These are phyloP conservation scores for Peromyscus attwateri DNA, from an alignment of 2,797 vertebrate genomes.

Conservation along the genomic window DNA sequence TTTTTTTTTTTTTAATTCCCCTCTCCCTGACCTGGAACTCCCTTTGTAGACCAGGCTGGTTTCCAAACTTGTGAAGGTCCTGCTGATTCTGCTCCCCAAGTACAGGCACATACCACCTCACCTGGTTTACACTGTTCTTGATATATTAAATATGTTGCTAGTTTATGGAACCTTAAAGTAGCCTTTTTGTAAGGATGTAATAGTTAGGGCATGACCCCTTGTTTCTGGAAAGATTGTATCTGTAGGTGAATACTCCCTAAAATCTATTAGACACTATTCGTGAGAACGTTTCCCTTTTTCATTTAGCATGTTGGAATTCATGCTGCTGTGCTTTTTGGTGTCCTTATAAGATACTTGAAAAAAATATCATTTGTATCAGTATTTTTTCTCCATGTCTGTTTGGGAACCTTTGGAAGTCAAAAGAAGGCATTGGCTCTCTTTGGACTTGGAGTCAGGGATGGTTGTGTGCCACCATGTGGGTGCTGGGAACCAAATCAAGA, in stretches of 20 bases:
- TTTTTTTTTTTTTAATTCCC: not conserved
- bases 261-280: not conserved
- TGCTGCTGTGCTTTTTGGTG: not conserved
- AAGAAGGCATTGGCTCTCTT: not conserved
- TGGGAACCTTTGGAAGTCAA: not conserved
- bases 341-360: not conserved
- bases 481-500: not conserved
- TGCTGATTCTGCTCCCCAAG: not conserved
- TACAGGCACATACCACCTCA: not conserved
- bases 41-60: not conserved
- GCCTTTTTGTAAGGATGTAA: constrained; percentile 34
- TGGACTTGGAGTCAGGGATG: not conserved
- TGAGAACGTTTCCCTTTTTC: not conserved
- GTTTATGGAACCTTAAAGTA: not conserved
- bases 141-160: constrained; percentile 35
- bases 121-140: constrained; percentile 7
- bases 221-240: constrained; percentile 50
- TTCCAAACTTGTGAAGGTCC: not conserved
- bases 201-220: not conserved
- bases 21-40: not conserved
- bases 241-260: not conserved
- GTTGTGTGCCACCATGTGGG: not conserved
- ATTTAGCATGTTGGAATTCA: constrained; percentile 28
- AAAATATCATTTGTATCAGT: too few relatives aligned
- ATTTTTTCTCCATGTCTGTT: not conserved